Evolutionary conservation across 2,113 vertebrate genomes (phyloP).

Genomic region (Rhinopithecus roxellana): DNA sequence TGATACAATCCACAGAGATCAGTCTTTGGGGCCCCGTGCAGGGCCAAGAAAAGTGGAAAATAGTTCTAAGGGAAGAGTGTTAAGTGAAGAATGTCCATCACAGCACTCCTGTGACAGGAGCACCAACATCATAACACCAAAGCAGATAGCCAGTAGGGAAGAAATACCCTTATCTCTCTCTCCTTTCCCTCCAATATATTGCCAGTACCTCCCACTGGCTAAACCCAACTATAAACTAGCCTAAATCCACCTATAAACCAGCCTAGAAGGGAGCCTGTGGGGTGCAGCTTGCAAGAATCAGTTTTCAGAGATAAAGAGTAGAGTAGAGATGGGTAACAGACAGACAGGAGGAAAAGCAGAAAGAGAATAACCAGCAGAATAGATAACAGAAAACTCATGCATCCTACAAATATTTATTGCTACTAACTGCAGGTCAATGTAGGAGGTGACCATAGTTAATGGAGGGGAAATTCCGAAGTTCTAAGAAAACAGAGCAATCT

Average conservation of each 20-base stretch:
- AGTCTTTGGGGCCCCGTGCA: neutral
- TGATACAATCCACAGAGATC: neutral
- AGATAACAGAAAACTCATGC: neutral
- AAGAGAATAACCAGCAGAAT: neutral
- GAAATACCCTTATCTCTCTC: neutral
- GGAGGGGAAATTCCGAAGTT: neutral
- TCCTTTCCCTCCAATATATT: neutral
- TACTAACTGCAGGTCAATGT: neutral
- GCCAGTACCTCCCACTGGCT: neutral
- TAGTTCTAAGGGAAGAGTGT: neutral
- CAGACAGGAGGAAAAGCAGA: neutral
- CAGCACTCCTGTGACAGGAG: neutral
- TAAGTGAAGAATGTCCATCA: neutral
- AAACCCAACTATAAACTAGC: neutral
- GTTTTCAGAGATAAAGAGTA: neutral
- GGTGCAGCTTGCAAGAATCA: neutral
- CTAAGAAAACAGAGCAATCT: neutral
- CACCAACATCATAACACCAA: neutral
- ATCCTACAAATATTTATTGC: neutral
- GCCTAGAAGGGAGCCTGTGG: neutral
- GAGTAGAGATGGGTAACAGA: neutral
- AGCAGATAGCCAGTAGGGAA: neutral
- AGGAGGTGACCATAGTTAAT: neutral
- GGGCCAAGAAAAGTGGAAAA: neutral
- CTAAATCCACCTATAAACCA: neutral